phyloP scores from a whole-genome alignment of 1,140 invertebrate species.

The Cotesia vestalis region DNA sequence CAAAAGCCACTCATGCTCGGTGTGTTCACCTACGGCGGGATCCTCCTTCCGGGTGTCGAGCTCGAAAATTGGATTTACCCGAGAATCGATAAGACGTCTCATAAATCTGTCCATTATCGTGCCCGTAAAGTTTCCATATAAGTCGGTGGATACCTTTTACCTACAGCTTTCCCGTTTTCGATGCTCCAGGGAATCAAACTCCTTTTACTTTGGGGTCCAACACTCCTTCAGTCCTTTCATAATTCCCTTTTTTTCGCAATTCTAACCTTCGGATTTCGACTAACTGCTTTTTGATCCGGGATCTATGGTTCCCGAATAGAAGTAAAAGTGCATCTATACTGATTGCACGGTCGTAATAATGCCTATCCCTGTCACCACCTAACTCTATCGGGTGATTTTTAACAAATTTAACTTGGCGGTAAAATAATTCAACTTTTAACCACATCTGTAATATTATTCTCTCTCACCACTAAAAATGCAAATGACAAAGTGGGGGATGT shows the following conservation, averaged over 20 bases:
- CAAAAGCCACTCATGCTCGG: background rate
- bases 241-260: conserved; percentile 3
- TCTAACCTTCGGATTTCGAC: too few species aligned
- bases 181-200: conserved; percentile 40
- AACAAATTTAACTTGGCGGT: too few species aligned
- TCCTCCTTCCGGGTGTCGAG: conserved; percentile 48
- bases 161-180: conserved; percentile 47
- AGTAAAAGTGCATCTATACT: too few species aligned
- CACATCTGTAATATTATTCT: background rate
- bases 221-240: background rate
- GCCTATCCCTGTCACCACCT: too few species aligned
- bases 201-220: conserved; percentile 14
- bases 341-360: too few species aligned
- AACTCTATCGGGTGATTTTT: too few species aligned
- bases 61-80: conserved; percentile 55
- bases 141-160: conserved; percentile 48
- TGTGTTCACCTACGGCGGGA: background rate
- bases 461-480: conserved; percentile 38
- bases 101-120: conserved; percentile 43
- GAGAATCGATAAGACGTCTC: conserved; percentile 42
- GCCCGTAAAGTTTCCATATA: conserved; percentile 40
- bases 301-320: too few species aligned
- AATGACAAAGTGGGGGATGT: conserved; percentile 44
- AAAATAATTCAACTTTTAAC: too few species aligned
- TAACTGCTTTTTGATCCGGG: background rate